Conservation (phyloP, 2,888 invertebrate genomes). For the Petrophora chlorosata region DNA sequence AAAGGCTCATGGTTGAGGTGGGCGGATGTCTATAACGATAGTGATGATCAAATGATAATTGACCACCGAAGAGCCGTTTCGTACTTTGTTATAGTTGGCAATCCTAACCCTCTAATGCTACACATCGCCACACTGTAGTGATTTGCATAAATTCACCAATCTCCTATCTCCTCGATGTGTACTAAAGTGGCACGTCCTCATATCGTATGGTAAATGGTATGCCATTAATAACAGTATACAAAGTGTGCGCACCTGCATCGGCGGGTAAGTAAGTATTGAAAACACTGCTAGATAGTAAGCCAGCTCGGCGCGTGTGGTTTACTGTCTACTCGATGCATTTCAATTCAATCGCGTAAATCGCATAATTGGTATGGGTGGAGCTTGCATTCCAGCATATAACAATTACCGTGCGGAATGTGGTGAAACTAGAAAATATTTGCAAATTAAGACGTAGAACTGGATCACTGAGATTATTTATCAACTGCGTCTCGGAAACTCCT, state of each 20-base stretch:
- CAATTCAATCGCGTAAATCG: slow-evolving; percentile 46
- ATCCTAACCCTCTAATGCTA: neutral
- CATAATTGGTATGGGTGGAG: slow-evolving; percentile 59
- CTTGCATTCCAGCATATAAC: slow-evolving; percentile 61
- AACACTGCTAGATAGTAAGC: slow-evolving; percentile 31
- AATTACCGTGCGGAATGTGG: slow-evolving; percentile 69
- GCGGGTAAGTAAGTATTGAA: slow-evolving; percentile 17
- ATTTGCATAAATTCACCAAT: slow-evolving; percentile 3
- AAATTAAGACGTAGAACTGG: slow-evolving; percentile 58
- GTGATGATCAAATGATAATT: neutral
- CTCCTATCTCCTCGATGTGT: slow-evolving; percentile 5
- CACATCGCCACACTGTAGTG: neutral
- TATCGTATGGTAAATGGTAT: slow-evolving; percentile 38
- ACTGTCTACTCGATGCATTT: slow-evolving; percentile 31
- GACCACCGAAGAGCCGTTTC: neutral
- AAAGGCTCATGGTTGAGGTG: too few relatives aligned
- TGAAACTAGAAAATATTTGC: slow-evolving; percentile 70
- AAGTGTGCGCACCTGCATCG: slow-evolving; percentile 50
- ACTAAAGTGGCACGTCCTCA: slow-evolving; percentile 4
- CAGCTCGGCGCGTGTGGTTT: slow-evolving; percentile 10
- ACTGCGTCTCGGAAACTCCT: slow-evolving; percentile 39
- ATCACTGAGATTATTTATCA: slow-evolving; percentile 41
- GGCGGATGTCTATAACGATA: neutral
- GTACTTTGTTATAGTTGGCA: neutral
- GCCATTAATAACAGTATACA: slow-evolving; percentile 46